Base-by-base conservation (phyloP, 2,797 vertebrate genomes). In the Potorous gilbertii region DNA sequence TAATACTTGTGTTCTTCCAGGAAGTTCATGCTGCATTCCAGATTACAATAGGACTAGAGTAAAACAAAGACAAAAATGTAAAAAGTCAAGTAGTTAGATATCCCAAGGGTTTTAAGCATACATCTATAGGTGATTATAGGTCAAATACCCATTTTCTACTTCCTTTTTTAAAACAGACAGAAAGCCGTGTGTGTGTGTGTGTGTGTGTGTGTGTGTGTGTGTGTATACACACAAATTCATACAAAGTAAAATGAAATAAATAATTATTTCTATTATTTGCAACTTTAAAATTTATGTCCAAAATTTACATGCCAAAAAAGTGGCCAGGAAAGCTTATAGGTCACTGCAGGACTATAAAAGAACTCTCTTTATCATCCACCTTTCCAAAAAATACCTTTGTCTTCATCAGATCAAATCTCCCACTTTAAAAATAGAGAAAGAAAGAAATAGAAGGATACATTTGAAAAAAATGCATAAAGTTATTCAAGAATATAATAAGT, bases 1-100 rank as follows among this genome's bases (percentile, higher is more conserved):
- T 98, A 98, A 97, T 91, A 98, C 50, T 55, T 96, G 56, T 97
- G 96, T 98, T 98, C 98, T 99, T 99, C 98, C 99, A 59, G 98
- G 99, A 99, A 99, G 98, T 98, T 97, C 56, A 1, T 93, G 97
- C 97, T 97, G 98, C 98, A 99, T 99, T 99, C 98, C 98, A 98
- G 98, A 99, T 99, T 99, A 98, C 99, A 98, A 98, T 98, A 98
- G 98, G 98, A 99, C 97, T 97, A 94, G 55, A 90, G n/a, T 96
- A 96, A 91, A 98, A 98, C 98, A 98, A 98, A 98, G 98, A 98
- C 94, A 95, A 96, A 97, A 98, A 98, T 98, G 99, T 97, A 98
- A 98, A 97, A 98, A 98, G 98, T 98, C 98, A 99, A 97, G 96
- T 98, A 97, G 98, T 93, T 97, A 98, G 97, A 98, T 98, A 98